These are phyloP conservation scores for Sylvicola cinctus DNA, from an alignment of 2,888 invertebrate species.

Conservation along the genomic window DNA sequence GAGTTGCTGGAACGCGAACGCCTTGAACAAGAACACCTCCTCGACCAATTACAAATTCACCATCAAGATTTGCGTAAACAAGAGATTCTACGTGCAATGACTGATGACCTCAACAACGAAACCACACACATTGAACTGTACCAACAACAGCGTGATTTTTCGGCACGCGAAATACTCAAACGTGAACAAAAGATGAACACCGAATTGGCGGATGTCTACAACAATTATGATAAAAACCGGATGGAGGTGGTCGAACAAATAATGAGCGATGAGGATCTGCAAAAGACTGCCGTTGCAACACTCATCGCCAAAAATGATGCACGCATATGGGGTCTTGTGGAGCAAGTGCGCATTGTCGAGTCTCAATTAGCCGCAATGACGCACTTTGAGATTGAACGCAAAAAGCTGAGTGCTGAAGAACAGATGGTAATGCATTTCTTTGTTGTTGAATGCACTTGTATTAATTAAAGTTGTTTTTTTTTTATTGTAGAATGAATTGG, in stretches of 20 bases:
- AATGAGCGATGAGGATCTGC: constrained; percentile 45
- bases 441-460: constrained; percentile 1
- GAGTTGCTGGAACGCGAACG: constrained; percentile 43
- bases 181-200: constrained; percentile 40
- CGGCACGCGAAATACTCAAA: constrained; percentile 39
- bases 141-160: constrained; percentile 31
- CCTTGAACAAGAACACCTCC: constrained; percentile 39
- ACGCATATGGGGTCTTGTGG: constrained; percentile 52
- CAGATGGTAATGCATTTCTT: constrained; percentile 32
- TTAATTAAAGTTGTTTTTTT: constrained; percentile 1
- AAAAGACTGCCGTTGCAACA: constrained; percentile 49
- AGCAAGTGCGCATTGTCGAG: constrained; percentile 53
- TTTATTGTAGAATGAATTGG: constrained; percentile 34
- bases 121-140: constrained; percentile 38
- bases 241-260: constrained; percentile 36
- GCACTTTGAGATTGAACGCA: constrained; percentile 48
- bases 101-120: constrained; percentile 44
- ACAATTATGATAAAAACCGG: constrained; percentile 38
- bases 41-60: constrained; percentile 28
- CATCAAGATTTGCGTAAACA: constrained; percentile 34
- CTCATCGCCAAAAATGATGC: constrained; percentile 52
- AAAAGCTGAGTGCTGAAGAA: constrained; percentile 40
- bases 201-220: constrained; percentile 36
- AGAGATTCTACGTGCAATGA: constrained; percentile 51
- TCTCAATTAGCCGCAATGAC: constrained; percentile 49